Base-by-base conservation (phyloP, 2,797 vertebrate species). In the Karalla daura region DNA sequence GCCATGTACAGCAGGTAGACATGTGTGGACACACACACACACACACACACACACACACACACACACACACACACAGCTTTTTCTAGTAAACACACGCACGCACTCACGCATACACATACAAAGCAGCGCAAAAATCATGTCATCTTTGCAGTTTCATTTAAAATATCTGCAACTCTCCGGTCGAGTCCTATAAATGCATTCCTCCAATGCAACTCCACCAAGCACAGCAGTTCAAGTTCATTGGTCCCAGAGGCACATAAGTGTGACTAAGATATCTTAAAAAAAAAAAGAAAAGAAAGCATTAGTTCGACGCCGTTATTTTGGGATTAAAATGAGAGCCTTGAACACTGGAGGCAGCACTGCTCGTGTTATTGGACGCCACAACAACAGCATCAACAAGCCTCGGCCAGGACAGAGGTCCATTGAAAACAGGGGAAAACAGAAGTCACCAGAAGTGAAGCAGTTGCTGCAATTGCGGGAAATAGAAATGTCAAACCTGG, bases 211-310 rank as follows among this genome's bases (percentile, higher is more conserved):
- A 17, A 77, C 59, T 52, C 62, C 12, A 28, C 62, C 14, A 58
- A 63, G 45, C 44, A 63, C 28, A 43, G 66, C 44, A 28, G 33
- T 36, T 23, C n/a, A 45, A 72, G 47, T 63, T 71, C 50, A 53
- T 70, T 82, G 63, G 79, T 86, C 58, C 68, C 65, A 79, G 56
- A 84, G 61, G 71, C 68, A 84, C 83, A 72, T 41, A 41, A 46
- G 37, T 13, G 1, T 44, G 10, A 20, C 35, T 75, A 71, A 81
- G 76, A 78, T 3, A 69, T 14, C 45, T 56, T 62, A 55, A 86
- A 77, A 81, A 32, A 17, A 4, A 30, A 78, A 30, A 43, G 20
- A 9, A 54, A 41, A 45, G 2, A 28, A 61, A 18, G 2, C 25
- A 43, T 41, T n/a, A 2, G 15, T 67, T 75, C 52, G 62, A 74